phyloP scores from a whole-genome alignment of 2,888 invertebrate species.

The Mythimna pallens region DNA sequence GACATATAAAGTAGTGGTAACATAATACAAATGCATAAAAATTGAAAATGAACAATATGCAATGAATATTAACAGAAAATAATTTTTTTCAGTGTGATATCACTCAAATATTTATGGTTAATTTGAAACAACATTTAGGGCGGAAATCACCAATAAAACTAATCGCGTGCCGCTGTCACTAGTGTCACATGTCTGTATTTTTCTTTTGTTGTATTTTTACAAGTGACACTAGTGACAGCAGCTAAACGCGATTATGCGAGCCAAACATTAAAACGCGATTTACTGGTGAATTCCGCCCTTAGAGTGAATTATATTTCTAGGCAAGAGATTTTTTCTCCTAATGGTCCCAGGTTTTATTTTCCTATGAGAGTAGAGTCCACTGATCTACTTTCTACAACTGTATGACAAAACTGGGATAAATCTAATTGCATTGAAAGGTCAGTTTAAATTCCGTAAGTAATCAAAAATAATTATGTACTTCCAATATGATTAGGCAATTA shows the following conservation, averaged over 20 bases:
- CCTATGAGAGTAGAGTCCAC: not conserved
- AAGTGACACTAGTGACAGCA: no score
- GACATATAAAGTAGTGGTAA: constrained; percentile 33
- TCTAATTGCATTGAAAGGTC: not conserved
- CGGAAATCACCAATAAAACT: no score
- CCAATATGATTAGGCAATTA: constrained; percentile 2
- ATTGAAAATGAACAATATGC: not conserved
- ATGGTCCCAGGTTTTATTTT: constrained; percentile 38
- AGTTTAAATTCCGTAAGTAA: not conserved
- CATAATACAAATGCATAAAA: constrained; percentile 10
- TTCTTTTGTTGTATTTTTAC: no score
- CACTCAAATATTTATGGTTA: not conserved
- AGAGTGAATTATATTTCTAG: constrained; percentile 9
- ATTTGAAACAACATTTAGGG: not conserved
- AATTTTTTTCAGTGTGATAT: not conserved
- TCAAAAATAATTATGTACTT: not conserved
- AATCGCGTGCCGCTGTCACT: no score
- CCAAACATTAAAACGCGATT: no score
- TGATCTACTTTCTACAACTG: not conserved
- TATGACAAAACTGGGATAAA: not conserved
- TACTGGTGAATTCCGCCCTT: no score
- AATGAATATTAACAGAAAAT: constrained; percentile 23
- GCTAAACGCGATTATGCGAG: no score
- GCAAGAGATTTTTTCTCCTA: constrained; percentile 39
- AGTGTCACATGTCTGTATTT: no score